phyloP scores from a whole-genome alignment of 1,140 invertebrate genomes.

The Psilanteris sp. region DNA sequence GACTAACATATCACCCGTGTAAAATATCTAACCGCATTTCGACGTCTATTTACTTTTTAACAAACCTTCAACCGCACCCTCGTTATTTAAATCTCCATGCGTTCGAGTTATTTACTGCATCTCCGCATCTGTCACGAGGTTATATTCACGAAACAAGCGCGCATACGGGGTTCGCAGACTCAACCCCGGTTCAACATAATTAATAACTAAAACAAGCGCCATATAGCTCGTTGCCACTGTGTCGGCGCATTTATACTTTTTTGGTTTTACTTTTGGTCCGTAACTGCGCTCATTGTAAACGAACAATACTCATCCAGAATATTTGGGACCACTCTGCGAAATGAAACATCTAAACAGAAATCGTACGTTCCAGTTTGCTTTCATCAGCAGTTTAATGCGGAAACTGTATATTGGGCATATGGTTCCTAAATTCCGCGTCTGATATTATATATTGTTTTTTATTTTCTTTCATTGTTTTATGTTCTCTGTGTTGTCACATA shows the following conservation, averaged over 20 bases:
- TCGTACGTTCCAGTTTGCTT: not conserved
- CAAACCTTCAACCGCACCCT: not conserved
- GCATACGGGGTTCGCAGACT: constrained; percentile 1
- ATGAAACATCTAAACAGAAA: constrained; percentile 1
- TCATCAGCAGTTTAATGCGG: constrained; percentile 4
- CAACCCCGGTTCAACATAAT: constrained; percentile 8
- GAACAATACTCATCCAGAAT: constrained; percentile 4
- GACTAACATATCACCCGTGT: not conserved
- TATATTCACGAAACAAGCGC: not conserved
- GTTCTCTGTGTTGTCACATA: too few species aligned
- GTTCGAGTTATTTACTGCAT: constrained; percentile 22
- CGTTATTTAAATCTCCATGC: constrained; percentile 10
- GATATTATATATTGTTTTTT: too few species aligned
- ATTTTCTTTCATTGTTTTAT: too few species aligned
- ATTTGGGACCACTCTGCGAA: not conserved
- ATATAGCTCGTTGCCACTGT: constrained; percentile 5
- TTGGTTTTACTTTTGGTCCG: constrained; percentile 2
- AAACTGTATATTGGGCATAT: too few species aligned
- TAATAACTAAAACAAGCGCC: constrained; percentile 26
- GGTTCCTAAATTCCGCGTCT: too few species aligned
- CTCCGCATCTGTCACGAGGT: constrained; percentile 20
- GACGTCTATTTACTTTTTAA: constrained; percentile 12
- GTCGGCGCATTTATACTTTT: constrained; percentile 3
- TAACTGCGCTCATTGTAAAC: not conserved
- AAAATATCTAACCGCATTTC: not conserved